phyloP scores from a whole-genome alignment of 1,140 invertebrate species.

The Eumaeus atala region DNA sequence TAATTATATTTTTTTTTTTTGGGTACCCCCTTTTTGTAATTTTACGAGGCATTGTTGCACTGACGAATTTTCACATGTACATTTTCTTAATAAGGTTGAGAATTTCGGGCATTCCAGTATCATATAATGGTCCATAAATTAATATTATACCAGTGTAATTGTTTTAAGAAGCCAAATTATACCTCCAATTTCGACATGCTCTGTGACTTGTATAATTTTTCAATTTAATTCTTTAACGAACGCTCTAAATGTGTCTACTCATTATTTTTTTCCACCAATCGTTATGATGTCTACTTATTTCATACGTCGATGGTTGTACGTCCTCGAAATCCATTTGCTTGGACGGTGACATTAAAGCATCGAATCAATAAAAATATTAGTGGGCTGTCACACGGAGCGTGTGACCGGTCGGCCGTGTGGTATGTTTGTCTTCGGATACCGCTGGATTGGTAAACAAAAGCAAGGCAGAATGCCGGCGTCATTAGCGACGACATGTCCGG shows the following conservation, averaged over 20 bases:
- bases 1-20: not conserved
- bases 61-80: conserved; percentile 28
- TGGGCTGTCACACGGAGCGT: conserved; percentile 38
- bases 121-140: conserved; percentile 1
- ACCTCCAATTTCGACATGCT: not conserved
- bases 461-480: conserved; percentile 33
- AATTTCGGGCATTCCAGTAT: not conserved
- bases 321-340: too few relatives aligned
- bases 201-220: conserved; percentile 8
- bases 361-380: conserved; percentile 19
- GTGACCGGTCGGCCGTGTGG: conserved; percentile 38
- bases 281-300: conserved; percentile 6
- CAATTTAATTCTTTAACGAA: not conserved
- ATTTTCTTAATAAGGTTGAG: not conserved
- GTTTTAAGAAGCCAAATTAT: conserved; percentile 6
- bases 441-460: conserved; percentile 56
- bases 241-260: conserved; percentile 1
- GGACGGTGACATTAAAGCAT: conserved; percentile 1
- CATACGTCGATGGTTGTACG: not conserved
- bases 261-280: conserved; percentile 5
- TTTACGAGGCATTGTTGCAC: conserved; percentile 36
- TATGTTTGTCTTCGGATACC: conserved; percentile 42
- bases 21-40: conserved; percentile 17
- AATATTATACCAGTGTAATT: not conserved
- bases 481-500: conserved; percentile 34